Evolutionary conservation across 2,113 vertebrate species (phyloP).

Genomic region (Sinocyclocheilus rhinocerous): DNA sequence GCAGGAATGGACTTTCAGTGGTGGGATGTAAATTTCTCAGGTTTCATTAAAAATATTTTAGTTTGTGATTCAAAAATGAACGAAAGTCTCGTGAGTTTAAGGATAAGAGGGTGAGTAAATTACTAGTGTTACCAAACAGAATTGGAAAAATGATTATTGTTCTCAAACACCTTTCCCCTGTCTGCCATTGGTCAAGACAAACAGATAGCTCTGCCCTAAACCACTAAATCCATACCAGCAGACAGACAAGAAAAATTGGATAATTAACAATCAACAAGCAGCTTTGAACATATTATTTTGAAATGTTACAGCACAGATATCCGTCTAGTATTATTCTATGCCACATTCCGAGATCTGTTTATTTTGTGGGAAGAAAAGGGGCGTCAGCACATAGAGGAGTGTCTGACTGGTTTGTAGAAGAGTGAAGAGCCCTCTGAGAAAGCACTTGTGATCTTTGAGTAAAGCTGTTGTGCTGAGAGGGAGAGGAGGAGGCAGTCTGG

Average conservation of each 20-base stretch:
- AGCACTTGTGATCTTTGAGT: constrained; percentile 36
- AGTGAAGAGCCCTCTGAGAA: constrained; percentile 24
- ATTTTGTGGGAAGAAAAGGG: constrained; percentile 9
- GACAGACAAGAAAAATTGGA: neutral
- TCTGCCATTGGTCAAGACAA: neutral
- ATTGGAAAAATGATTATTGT: neutral
- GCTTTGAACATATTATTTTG: neutral
- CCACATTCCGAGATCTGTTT: constrained; percentile 16
- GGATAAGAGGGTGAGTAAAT: neutral
- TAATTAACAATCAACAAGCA: neutral
- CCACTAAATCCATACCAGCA: neutral
- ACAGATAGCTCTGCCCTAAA: neutral
- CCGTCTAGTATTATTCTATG: neutral
- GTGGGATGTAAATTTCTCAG: neutral
- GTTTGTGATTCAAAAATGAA: neutral
- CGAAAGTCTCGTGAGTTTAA: neutral
- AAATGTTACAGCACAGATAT: neutral
- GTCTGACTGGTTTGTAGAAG: neutral
- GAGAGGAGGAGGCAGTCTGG: constrained; percentile 25
- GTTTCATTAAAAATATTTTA: neutral
- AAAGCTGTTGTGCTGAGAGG: constrained; percentile 40
- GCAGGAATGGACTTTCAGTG: neutral
- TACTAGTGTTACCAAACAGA: neutral
- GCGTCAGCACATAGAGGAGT: neutral
- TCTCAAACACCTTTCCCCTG: neutral